These are phyloP conservation scores for Forficula auricularia DNA, from an alignment of 1,140 invertebrate genomes.

Conservation along the genomic window DNA sequence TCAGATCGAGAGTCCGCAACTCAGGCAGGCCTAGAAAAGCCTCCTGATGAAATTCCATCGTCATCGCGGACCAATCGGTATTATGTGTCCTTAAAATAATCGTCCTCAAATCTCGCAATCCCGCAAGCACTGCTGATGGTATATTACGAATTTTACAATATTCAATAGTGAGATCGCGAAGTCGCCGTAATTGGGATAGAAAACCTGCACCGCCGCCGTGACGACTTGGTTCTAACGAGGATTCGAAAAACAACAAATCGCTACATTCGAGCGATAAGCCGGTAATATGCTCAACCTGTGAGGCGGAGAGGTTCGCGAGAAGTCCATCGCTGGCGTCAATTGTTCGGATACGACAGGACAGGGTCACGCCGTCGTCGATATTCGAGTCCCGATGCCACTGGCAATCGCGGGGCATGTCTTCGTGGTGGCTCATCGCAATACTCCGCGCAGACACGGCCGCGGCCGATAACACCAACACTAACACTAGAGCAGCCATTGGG, in stretches of 20 bases:
- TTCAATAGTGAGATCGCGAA: constrained; percentile 52
- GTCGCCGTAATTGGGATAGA: constrained; percentile 40
- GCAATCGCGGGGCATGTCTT: no score
- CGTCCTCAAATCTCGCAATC: constrained; percentile 43
- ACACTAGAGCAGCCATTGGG: no score
- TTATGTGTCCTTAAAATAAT: constrained; percentile 56
- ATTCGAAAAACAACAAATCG: constrained; percentile 63
- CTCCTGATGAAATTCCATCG: constrained; percentile 50
- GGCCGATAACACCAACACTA: no score
- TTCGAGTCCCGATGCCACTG: no score
- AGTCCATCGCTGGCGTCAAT: constrained; percentile 49
- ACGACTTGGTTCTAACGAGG: constrained; percentile 37
- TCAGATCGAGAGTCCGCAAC: constrained; percentile 50
- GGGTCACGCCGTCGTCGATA: constrained; percentile 2
- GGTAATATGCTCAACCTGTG: constrained; percentile 43
- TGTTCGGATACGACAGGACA: constrained; percentile 52
- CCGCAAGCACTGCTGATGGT: constrained; percentile 43
- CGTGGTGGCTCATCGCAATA: no score
- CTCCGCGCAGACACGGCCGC: no score
- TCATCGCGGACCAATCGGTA: constrained; percentile 62
- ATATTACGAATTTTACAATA: constrained; percentile 61
- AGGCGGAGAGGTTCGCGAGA: constrained; percentile 43
- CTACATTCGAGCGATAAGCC: constrained; percentile 56
- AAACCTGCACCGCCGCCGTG: constrained; percentile 40
- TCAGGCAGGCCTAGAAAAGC: constrained; percentile 48